These are phyloP conservation scores for Neoaliturus tenellus DNA, from an alignment of 2,888 invertebrate genomes.

Conservation along the genomic window DNA sequence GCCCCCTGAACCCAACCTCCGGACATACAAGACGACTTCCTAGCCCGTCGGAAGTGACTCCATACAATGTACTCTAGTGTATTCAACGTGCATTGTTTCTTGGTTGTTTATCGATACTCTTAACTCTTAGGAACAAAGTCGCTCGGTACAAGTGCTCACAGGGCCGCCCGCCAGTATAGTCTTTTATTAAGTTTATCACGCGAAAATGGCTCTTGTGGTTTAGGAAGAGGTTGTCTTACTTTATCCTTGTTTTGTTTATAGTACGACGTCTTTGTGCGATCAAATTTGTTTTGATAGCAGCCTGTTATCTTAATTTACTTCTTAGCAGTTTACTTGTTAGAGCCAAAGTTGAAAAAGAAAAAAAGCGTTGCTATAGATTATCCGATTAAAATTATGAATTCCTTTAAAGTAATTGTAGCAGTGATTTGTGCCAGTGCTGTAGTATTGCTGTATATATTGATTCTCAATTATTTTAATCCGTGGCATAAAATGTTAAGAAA, in stretches of 20 bases:
- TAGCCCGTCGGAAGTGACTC: slow-evolving; percentile 25
- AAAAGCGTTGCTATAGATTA: too few species aligned
- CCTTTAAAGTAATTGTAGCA: too few species aligned
- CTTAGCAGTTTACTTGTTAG: too few species aligned
- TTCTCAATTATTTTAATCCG: too few species aligned
- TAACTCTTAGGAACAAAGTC: slow-evolving; percentile 45
- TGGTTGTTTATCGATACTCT: slow-evolving; percentile 32
- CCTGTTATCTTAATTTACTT: too few species aligned
- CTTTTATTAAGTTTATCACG: slow-evolving; percentile 37
- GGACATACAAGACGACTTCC: slow-evolving; percentile 45
- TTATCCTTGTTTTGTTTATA: slow-evolving; percentile 14
- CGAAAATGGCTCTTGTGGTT: slow-evolving; percentile 34
- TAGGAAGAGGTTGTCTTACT: neutral
- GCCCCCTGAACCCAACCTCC: neutral
- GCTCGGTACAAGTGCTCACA: slow-evolving; percentile 10
- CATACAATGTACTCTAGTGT: slow-evolving; percentile 43
- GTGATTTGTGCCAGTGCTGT: too few species aligned
- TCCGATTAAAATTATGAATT: too few species aligned
- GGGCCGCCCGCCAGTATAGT: slow-evolving; percentile 3
- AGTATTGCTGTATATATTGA: too few species aligned
- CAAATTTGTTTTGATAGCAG: neutral
- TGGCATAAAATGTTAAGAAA: too few species aligned
- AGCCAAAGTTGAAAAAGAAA: too few species aligned
- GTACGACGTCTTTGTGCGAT: neutral
- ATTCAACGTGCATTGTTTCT: slow-evolving; percentile 40